phyloP scores from a whole-genome alignment of 1,140 invertebrate species.

The Camponotus vicinus region DNA sequence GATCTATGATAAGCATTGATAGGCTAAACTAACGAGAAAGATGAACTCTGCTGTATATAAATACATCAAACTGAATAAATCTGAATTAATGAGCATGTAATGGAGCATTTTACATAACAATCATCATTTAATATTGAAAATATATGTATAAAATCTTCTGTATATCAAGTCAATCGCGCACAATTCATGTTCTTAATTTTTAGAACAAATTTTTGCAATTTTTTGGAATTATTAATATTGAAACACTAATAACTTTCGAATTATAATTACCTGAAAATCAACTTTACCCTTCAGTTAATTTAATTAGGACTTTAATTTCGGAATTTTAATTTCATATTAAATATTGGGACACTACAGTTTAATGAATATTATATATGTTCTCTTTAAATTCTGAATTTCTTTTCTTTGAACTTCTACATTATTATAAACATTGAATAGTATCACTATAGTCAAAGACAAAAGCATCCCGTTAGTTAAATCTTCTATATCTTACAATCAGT shows the following conservation, averaged over 20 bases:
- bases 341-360: background rate
- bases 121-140: background rate
- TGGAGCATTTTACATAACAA: background rate
- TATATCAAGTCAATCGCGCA: background rate
- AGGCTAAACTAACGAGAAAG: constrained; percentile 23
- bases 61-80: constrained; percentile 7
- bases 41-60: background rate
- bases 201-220: background rate
- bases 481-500: constrained; percentile 34
- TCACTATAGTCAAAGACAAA: background rate
- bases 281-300: background rate
- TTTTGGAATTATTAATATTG: background rate
- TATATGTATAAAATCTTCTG: background rate
- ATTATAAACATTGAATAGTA: background rate
- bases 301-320: background rate
- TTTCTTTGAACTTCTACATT: background rate
- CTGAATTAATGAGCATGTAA: constrained; percentile 1
- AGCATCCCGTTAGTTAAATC: constrained; percentile 17
- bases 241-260: background rate
- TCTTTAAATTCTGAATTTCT: background rate
- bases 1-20: constrained; percentile 11
- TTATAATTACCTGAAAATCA: background rate
- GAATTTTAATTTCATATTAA: background rate
- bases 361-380: background rate
- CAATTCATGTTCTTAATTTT: background rate